A percentile compares a stretch with the other conserved stretches of the same genome.
These are phyloP conservation scores for Gastracanthus pulcherrimus DNA, from an alignment of 2,888 invertebrate genomes.

Conservation along the genomic window DNA sequence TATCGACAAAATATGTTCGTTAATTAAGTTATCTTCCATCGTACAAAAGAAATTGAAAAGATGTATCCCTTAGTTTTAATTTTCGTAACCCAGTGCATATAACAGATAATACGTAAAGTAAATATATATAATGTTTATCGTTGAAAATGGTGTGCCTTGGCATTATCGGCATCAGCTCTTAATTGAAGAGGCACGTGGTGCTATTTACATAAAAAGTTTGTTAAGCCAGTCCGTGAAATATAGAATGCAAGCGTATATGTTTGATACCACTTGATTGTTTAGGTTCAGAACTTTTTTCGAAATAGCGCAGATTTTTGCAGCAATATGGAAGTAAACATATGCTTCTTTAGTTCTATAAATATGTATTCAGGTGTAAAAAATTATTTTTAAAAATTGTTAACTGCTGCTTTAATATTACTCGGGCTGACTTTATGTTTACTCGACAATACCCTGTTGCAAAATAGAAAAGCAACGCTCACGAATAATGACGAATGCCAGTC, in stretches of 20 bases:
- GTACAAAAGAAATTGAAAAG: slow-evolving; percentile 36
- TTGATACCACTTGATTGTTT: neutral
- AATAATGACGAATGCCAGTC: slow-evolving; percentile 3
- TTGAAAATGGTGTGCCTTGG: slow-evolving; percentile 56
- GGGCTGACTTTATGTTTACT: slow-evolving; percentile 52
- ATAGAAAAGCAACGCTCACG: slow-evolving; percentile 12
- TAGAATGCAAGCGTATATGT: slow-evolving; percentile 20
- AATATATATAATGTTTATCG: slow-evolving; percentile 30
- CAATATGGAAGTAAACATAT: too few relatives aligned
- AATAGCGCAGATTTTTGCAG: neutral
- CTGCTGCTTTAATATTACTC: slow-evolving; percentile 42
- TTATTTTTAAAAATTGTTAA: slow-evolving; percentile 5
- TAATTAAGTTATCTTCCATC: slow-evolving; percentile 49
- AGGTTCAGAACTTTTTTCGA: neutral
- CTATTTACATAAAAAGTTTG: slow-evolving; percentile 47
- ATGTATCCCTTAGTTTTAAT: slow-evolving; percentile 17
- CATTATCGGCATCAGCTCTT: slow-evolving; percentile 47
- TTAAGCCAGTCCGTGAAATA: slow-evolving; percentile 55
- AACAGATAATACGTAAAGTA: neutral
- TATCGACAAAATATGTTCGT: slow-evolving; percentile 24
- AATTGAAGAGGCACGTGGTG: slow-evolving; percentile 49
- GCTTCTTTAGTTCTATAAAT: neutral
- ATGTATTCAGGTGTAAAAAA: neutral
- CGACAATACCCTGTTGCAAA: slow-evolving; percentile 52
- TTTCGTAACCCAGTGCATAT: neutral